These are phyloP conservation scores for Stomatorhinus ivindoensis DNA, from an alignment of 2,113 vertebrate species.

Conservation along the genomic window DNA sequence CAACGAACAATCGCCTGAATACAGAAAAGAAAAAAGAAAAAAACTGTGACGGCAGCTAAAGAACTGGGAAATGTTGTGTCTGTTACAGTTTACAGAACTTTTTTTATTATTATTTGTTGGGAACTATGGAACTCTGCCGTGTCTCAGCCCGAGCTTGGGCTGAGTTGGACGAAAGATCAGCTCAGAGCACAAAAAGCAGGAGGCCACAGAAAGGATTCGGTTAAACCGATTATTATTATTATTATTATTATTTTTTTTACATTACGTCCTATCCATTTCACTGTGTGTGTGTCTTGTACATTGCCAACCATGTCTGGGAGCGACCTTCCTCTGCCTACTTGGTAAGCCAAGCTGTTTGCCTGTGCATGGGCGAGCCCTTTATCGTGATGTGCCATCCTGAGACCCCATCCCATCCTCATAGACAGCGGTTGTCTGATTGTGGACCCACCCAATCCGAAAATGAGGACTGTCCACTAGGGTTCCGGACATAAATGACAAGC, in stretches of 20 bases:
- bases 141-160: background rate
- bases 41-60: conserved; percentile 42
- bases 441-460: background rate
- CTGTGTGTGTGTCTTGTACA: conserved; percentile 4
- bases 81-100: conserved; percentile 43
- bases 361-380: conserved; percentile 30
- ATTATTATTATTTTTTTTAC: conserved; percentile 6
- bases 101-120: conserved; percentile 19
- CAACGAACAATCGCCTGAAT: conserved; percentile 33
- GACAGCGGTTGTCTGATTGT: conserved; percentile 26
- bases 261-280: conserved; percentile 23
- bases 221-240: background rate
- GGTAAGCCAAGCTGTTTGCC: conserved; percentile 45
- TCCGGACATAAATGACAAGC: background rate
- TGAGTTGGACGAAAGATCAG: background rate
- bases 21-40: conserved; percentile 32
- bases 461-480: background rate
- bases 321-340: conserved; percentile 10
- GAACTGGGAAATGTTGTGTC: conserved; percentile 30
- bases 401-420: conserved; percentile 24
- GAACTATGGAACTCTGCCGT: background rate
- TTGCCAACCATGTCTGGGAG: background rate
- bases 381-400: conserved; percentile 44
- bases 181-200: background rate
- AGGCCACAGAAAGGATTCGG: background rate